These are phyloP conservation scores for Syngnathus acus DNA, from an alignment of 2,797 vertebrate genomes.

Conservation along the genomic window DNA sequence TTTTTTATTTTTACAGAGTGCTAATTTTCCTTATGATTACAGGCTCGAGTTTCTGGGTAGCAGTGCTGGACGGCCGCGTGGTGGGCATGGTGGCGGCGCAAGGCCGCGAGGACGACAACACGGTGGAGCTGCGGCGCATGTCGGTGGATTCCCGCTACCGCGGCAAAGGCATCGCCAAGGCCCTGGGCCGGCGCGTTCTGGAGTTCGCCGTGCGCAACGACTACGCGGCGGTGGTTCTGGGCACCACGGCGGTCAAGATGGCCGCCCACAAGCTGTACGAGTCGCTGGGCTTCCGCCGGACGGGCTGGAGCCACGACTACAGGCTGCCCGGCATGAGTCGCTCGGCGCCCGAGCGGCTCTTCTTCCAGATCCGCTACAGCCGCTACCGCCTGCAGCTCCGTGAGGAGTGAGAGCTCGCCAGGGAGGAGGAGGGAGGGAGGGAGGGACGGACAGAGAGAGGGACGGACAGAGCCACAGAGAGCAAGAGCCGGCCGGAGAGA, in stretches of 20 bases:
- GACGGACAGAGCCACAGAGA: constrained; percentile 26
- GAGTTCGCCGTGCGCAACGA: constrained; percentile 94
- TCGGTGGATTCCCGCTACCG: constrained; percentile 94
- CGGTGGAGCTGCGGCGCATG: constrained; percentile 92
- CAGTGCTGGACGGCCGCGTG: constrained; percentile 85
- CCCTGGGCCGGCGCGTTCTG: constrained; percentile 89
- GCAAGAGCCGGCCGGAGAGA: constrained; percentile 30
- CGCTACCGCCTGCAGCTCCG: constrained; percentile 96
- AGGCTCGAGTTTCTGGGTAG: constrained; percentile 99
- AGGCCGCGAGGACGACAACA: constrained; percentile 89
- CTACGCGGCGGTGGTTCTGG: constrained; percentile 90
- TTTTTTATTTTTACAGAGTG: not conserved
- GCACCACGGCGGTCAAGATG: constrained; percentile 95
- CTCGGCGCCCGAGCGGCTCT: constrained; percentile 89
- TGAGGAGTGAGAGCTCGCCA: constrained; percentile 82
- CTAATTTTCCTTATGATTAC: constrained; percentile 7
- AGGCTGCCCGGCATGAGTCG: constrained; percentile 90
- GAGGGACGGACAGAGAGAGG: constrained; percentile 19
- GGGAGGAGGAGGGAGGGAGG: constrained; percentile 57
- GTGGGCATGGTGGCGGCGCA: constrained; percentile 94
- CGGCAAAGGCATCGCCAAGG: constrained; percentile 95
- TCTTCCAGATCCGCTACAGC: constrained; percentile 98
- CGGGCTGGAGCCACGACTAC: constrained; percentile 83
- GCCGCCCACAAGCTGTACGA: constrained; percentile 98
- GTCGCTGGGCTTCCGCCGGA: constrained; percentile 93